A percentile compares a stretch with the other conserved stretches of the same genome.
phyloP scores from a whole-genome alignment of 2,113 vertebrate genomes.

The Athene cunicularia region DNA sequence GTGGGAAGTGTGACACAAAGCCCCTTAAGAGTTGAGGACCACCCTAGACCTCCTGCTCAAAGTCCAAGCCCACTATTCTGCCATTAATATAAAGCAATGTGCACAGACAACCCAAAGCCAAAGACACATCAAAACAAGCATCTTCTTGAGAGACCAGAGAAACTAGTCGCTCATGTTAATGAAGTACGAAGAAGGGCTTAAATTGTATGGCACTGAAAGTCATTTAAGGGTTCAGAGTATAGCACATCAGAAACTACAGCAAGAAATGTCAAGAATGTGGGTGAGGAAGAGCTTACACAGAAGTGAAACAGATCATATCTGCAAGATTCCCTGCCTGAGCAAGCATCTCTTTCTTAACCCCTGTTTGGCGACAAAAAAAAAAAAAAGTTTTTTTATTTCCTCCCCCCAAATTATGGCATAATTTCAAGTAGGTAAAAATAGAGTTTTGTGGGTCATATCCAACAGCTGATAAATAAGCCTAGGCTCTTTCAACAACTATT shows the following conservation, averaged over 20 bases:
- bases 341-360: not conserved
- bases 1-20: not conserved
- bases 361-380: not conserved
- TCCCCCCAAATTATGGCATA: not conserved
- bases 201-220: not conserved
- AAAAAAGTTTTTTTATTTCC: not conserved
- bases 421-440: slow-evolving; percentile 32
- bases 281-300: not conserved
- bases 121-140: not conserved
- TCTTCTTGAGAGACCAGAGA: not conserved
- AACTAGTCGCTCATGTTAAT: not conserved
- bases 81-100: not conserved
- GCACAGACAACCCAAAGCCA: not conserved
- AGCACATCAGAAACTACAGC: not conserved
- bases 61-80: not conserved
- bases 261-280: slow-evolving; percentile 6
- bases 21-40: not conserved
- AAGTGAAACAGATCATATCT: not conserved
- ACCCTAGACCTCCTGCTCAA: not conserved
- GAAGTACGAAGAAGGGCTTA: not conserved
- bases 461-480: slow-evolving; percentile 22
- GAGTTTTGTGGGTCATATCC: slow-evolving; percentile 14
- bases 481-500: slow-evolving; percentile 2
- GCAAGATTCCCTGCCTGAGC: not conserved
- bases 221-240: not conserved